Evolutionary conservation across 2,888 invertebrate genomes (phyloP), one percentile per base, ranked within the genome.

Genomic region (Epirrita christyi): DNA sequence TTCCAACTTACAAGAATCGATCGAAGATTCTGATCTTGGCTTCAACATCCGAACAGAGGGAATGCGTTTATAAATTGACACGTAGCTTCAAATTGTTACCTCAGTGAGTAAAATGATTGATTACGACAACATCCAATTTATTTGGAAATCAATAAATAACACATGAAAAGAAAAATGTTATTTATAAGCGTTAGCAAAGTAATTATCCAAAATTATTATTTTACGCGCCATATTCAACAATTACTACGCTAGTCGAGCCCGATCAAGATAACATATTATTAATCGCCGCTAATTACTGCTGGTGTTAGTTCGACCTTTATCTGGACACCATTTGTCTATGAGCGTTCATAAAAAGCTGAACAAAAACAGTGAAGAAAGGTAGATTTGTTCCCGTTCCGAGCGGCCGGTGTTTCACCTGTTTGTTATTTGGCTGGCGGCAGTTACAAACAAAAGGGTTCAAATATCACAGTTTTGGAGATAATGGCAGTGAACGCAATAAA

Each of bases 271-370:
- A 89, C 84, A 83, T 81, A 89, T 90, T 89, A 91, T 92, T 91
- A 92, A 92, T 91, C 83, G 88, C 81, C 83, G 73, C 89, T 92
- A 92, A 91, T 92, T 91, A 92, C 90, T 92, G 92, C 90, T 87
- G 91, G 92, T 92, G 91, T 92, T 92, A 86, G 88, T 82, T 82
- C 86, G 86, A 87, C 88, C 88, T 87, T 81, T 88, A 89, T 90
- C 88, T 85, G 87, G 83, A 90, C 92, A 90, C 88, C 86, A 86
- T 87, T 90, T 85, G 82, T 78, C 78, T 85, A 80, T 75, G 75
- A 68, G 62, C 61, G 64, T 63, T 67, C 64, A 80, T 80, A 87
- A 89, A 89, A 90, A 89, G 80, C 66, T 63, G 51, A 66, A 88
- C 78, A 91, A 91, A 91, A 91, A 89, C 82, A 83, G 84, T 87